Conservation (phyloP, 2,113 vertebrate genomes). For the Scopus umbretta region DNA sequence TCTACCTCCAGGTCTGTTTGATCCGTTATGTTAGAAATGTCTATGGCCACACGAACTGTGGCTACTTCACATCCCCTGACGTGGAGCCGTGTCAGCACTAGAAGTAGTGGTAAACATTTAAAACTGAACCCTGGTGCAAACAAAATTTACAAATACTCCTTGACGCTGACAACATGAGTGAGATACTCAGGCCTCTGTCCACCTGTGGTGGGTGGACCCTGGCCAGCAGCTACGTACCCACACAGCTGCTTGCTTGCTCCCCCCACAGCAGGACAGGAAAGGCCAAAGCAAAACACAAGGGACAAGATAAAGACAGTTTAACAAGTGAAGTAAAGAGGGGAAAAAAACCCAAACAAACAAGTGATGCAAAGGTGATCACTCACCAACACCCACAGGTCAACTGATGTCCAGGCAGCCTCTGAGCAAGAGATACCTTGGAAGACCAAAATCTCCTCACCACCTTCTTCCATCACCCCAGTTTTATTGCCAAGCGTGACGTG, state of each 20-base stretch:
- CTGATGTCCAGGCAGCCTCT: not conserved
- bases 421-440: not conserved
- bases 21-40: fast-evolving
- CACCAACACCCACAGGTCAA: not conserved
- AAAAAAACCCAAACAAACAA: too few relatives aligned
- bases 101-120: not conserved
- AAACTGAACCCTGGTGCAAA: not conserved
- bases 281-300: not conserved
- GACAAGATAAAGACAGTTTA: not conserved
- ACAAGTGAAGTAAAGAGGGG: not conserved
- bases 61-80: not conserved
- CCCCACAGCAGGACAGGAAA: not conserved
- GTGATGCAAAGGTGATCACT: not conserved
- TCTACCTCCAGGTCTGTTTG: not conserved
- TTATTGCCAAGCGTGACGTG: not conserved
- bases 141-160: not conserved
- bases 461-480: not conserved
- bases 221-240: not conserved
- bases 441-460: not conserved
- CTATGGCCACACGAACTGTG: fast-evolving
- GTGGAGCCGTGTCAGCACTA: not conserved
- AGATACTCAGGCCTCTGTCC: not conserved
- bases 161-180: too few relatives aligned
- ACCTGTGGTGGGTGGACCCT: not conserved
- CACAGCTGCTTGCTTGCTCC: not conserved